Evolutionary conservation across 2,888 invertebrate species (phyloP), one percentile per base, ranked within the genome.

Genomic region (Dicyrtoma fusca): DNA sequence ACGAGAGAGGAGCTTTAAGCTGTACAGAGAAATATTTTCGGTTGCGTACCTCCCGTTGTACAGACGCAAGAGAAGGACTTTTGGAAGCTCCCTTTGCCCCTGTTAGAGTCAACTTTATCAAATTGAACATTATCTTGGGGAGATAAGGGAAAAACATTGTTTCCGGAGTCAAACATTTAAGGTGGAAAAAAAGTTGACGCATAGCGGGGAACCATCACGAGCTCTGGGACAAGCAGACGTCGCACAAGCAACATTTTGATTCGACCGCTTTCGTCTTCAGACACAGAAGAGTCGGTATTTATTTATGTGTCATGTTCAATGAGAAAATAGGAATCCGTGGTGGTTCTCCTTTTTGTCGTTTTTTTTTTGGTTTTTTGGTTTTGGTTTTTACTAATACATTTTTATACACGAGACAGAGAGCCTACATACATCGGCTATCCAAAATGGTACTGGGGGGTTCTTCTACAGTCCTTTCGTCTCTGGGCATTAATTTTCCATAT

Each of bases 71-170:
- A 53, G 66, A 42, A 53, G 55, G 19, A 66, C 17, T n/a, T 42
- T 14, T 23, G 63, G 23, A 23, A n/a, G 47, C 49, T 17, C 13
- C 25, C 14, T 57, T 25, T 61, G 51, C 14, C 51, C 23, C 42
- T 55, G 53, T 55, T 62, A 74, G 59, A 65, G 74, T 70, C 66
- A 74, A 53, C 71, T 74, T 74, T 66, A 70, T 71, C 62, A 66
- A 71, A 74, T 71, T 64, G 47, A 69, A 57, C 51, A 42, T 26
- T 59, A 21, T n/a, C 26, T 26, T 47, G 3, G 59, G 59, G 69
- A 57, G 61, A 59, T 57, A 69, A 57, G 59, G 45, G n/a, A 47
- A 71, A 69, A 69, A 71, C 64, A 64, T 42, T 61, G 69, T 69
- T 71, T 71, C 71, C 64, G 71, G 71, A 71, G 64, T 71, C 71